Conservation (phyloP, 2,113 vertebrate species). For the Pelmatolapia mariae region DNA sequence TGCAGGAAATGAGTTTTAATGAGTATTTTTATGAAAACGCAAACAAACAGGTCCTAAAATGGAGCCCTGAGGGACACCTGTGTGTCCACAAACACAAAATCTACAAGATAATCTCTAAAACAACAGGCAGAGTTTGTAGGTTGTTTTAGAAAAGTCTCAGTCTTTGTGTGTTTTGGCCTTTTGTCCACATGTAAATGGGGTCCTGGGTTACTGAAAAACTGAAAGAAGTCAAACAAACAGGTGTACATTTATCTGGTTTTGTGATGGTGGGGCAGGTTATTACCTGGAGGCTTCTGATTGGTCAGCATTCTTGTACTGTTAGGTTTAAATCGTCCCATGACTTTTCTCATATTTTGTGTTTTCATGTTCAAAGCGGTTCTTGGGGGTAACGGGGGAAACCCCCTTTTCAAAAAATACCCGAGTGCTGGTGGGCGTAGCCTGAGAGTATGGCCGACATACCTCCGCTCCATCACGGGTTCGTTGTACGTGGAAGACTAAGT, state of each 20-base stretch:
- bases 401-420: neutral
- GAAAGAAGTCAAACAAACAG: neutral
- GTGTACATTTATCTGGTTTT: neutral
- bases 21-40: too few relatives aligned
- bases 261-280: neutral
- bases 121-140: neutral
- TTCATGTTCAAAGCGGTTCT: neutral
- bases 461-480: slow-evolving; percentile 38
- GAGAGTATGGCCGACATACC: neutral
- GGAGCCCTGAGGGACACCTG: neutral
- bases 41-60: neutral
- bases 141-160: neutral
- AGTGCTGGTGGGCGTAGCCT: neutral
- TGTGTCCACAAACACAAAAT: neutral
- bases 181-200: neutral
- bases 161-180: neutral
- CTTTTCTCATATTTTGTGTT: neutral
- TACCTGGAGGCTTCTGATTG: neutral
- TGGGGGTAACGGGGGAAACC: neutral
- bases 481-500: neutral
- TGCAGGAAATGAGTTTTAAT: too few relatives aligned
- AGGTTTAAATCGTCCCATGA: neutral
- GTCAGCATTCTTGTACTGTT: neutral
- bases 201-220: neutral
- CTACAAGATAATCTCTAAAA: neutral